These are phyloP conservation scores for Homarus gammarus DNA, from an alignment of 2,888 invertebrate genomes.

Conservation along the genomic window DNA sequence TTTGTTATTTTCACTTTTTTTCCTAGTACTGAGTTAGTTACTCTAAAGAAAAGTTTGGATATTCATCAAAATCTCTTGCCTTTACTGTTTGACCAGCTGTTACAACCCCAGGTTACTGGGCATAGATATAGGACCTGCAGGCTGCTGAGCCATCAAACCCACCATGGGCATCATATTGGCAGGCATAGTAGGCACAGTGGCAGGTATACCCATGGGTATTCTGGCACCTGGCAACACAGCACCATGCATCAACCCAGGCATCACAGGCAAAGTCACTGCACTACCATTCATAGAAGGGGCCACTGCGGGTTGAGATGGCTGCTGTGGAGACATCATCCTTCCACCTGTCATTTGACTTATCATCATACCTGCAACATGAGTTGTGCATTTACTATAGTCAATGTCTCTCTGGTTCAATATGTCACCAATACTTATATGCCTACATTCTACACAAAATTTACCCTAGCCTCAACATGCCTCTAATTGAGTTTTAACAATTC, in stretches of 20 bases:
- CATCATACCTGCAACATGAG: conserved; percentile 49
- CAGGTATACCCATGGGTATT: conserved; percentile 31
- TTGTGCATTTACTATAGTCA: no score
- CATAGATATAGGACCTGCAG: conserved; percentile 53
- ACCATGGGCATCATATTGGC: conserved; percentile 47
- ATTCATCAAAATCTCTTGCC: not conserved
- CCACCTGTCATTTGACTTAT: conserved; percentile 41
- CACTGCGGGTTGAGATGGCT: conserved; percentile 40
- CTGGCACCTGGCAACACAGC: conserved; percentile 13
- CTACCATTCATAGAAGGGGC: conserved; percentile 47
- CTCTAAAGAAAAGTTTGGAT: not conserved
- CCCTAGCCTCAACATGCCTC: no score
- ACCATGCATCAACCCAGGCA: conserved; percentile 34
- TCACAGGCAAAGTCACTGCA: not conserved
- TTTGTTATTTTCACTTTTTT: not conserved
- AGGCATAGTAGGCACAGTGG: conserved; percentile 25
- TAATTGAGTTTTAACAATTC: no score
- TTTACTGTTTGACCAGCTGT: not conserved
- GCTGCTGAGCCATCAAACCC: conserved; percentile 35
- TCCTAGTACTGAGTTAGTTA: not conserved
- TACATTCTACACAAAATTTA: no score
- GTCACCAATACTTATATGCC: no score
- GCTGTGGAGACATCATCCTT: conserved; percentile 30
- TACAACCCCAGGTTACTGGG: conserved; percentile 64
- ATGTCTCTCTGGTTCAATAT: no score